Conservation (phyloP, 2,113 vertebrate genomes). For the Notothenia coriiceps region DNA sequence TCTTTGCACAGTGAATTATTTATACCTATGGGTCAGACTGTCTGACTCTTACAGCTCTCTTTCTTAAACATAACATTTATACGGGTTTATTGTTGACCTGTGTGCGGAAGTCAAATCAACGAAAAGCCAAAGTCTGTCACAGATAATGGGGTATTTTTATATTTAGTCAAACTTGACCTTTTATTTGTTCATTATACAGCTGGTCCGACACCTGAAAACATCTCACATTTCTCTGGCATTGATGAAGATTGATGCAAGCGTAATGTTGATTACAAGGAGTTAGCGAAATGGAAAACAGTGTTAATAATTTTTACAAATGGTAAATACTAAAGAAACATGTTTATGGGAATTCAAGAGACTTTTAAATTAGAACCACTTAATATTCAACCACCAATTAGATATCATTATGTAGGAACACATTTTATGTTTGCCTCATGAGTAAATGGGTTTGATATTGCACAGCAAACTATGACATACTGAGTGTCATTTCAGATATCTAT, state of each 20-base stretch:
- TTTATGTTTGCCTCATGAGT: too few species aligned
- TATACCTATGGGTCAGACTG: neutral
- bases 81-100: neutral
- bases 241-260: neutral
- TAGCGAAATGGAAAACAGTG: neutral
- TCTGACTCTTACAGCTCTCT: neutral
- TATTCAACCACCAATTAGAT: too few species aligned
- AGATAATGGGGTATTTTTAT: neutral
- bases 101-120: constrained; percentile 1
- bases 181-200: neutral
- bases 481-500: too few species aligned
- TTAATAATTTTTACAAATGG: neutral
- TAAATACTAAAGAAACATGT: neutral
- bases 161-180: neutral
- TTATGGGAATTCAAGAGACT: neutral
- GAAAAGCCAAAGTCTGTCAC: neutral
- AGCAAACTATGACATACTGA: too few species aligned
- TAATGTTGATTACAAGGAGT: neutral
- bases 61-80: neutral
- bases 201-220: neutral
- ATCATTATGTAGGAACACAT: too few species aligned
- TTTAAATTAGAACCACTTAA: too few species aligned
- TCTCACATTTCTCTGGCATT: neutral
- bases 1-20: constrained; percentile 44
- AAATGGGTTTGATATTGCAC: too few species aligned